Evolutionary conservation across 2,113 vertebrate genomes (phyloP).

Genomic region (Scomber japonicus): DNA sequence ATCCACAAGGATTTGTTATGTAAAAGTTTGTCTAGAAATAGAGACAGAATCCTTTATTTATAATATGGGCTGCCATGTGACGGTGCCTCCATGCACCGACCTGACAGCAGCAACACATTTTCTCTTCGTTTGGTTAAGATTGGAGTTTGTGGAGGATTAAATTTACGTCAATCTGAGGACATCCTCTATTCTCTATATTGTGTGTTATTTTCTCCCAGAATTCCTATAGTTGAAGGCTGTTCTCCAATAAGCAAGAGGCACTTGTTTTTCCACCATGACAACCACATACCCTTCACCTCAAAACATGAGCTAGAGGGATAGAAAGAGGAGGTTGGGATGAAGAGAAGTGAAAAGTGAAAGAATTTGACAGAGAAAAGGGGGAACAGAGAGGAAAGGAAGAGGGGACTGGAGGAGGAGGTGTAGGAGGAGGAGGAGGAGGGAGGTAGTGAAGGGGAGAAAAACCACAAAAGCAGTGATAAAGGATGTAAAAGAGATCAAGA

Average conservation of each 20-base stretch:
- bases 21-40: constrained; percentile 51
- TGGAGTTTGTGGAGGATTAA: constrained; percentile 35
- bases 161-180: constrained; percentile 34
- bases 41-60: constrained; percentile 57
- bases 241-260: constrained; percentile 82
- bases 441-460: constrained; percentile 31
- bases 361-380: constrained; percentile 10
- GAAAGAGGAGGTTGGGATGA: constrained; percentile 56
- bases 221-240: constrained; percentile 82
- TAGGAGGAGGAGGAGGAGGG: neutral
- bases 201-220: constrained; percentile 80
- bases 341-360: constrained; percentile 27
- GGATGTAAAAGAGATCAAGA: constrained; percentile 48
- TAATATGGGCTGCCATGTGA: constrained; percentile 52
- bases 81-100: constrained; percentile 29
- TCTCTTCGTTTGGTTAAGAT: constrained; percentile 34
- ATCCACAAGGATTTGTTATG: constrained; percentile 43
- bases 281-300: constrained; percentile 82
- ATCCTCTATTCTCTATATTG: constrained; percentile 20
- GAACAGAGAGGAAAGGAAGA: constrained; percentile 35
- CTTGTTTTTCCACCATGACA: constrained; percentile 80
- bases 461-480: constrained; percentile 69
- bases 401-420: constrained; percentile 13
- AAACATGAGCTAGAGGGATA: constrained; percentile 74
- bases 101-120: constrained; percentile 50